Evolutionary conservation across 2,888 invertebrate genomes (phyloP), one percentile per base, ranked within the genome.

Genomic region (Drosophila tripunctata): DNA sequence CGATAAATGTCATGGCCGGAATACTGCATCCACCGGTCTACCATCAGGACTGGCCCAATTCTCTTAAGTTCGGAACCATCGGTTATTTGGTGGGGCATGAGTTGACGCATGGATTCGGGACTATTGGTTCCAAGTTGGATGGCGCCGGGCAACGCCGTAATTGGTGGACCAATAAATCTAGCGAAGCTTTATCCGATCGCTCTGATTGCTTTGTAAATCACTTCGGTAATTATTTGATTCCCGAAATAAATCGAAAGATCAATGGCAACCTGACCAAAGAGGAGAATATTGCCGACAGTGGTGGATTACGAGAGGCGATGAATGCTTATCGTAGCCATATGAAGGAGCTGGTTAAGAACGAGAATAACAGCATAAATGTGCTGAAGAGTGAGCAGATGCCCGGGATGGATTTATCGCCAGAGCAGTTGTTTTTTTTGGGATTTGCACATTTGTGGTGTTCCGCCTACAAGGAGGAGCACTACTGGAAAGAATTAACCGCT

Each of bases 371-470:
- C 2, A 41, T 56, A 0, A 21, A 36, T 22, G 31, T 61, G 1
- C 44, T 60, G n/a, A 71, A 61, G n/a, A 62, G 65, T 15, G 90
- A 91, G 31, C 74, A 79, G 30, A 88, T 90, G 74, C 89, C 91
- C 0, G 91, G 90, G 0, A 4, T 90, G 31, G 79, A 89, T 48
- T 58, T 89, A 2, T 82, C 86, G 0, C 88, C 90, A 0, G 90
- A 90, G n/a, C 91, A 90, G 45, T 40, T 88, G 2, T 90, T 90
- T 50, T 90, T 88, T 40, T 50, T 90, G 5, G 89, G 90, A 2
- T 90, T 90, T 47, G 88, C 89, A 0, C 90, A 90, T 41, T 15
- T 90, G 1, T 90, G 88, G 81, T 91, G 91, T 45, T 72, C 90
- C 4, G 76, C 77, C 2, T 91, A 90, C 40, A 63, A 87, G 15